Evolutionary conservation across 2,113 vertebrate genomes (phyloP), one percentile per base, ranked within the genome.

Genomic region (Falcunculus frontatus): DNA sequence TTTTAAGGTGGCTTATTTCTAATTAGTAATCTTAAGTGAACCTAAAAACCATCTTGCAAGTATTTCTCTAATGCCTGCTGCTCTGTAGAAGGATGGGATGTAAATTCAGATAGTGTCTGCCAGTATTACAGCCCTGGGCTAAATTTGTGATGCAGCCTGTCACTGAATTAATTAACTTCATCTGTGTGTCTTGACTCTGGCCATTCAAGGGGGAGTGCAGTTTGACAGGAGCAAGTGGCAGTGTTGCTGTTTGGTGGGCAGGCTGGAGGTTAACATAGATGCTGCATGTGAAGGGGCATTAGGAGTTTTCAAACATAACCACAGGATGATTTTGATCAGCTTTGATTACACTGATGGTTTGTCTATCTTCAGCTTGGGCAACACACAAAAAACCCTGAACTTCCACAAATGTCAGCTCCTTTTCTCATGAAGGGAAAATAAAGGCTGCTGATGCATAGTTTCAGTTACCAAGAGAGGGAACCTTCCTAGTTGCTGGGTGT

Each of bases 401-500:
- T 84, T 93, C 59, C 46, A 26, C 22, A 17, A 25, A 13, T 9
- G 32, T 77, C 53, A 75, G 55, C 42, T 84, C 39, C 33, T 62
- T 74, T 95, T 70, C 44, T 65, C 1, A 0, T 19, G 39, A 65
- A 52, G 60, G 76, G 59, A 82, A 87, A 64, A 47, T 10, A 65
- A 80, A 87, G 32, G 74, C 22, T 79, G 42, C 49, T 46, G 69
- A 4, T 47, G 46, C 55, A 55, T 35, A 83, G 50, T 42, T 72
- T 27, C 44, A 74, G 59, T 69, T 88, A 65, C 16, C 49, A 68
- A 49, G 49, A 18, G 33, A 56, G 49, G n/a, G 44, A 92, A 70
- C 27, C 26, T 56, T 65, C 1, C 0, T 25, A 8, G 5, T 4
- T 69, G 44, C 7, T 1, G 41, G 1, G 29, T 9, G 35, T 57